Percentiles rank a stretch among this genome's conserved stretches.
These are phyloP conservation scores for Orchesellides sinensis DNA, from an alignment of 2,888 invertebrate species.

Conservation along the genomic window DNA sequence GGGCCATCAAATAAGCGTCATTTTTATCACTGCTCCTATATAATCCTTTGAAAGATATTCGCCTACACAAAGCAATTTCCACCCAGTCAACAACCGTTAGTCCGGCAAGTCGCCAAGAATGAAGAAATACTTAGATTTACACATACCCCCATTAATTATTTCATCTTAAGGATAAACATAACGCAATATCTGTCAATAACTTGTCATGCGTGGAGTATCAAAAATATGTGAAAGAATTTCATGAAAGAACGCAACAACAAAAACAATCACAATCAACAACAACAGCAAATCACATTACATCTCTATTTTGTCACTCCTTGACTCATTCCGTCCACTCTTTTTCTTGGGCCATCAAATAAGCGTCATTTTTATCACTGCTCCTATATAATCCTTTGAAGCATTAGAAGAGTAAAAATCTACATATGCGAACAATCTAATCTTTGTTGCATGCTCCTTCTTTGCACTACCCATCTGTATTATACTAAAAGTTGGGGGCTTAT, in stretches of 20 bases:
- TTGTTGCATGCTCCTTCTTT: conserved; percentile 36
- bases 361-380: not conserved
- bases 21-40: not conserved
- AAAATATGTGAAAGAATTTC: no score
- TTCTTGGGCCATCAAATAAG: no score
- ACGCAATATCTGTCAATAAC: no score
- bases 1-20: no score
- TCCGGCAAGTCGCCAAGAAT: conserved; percentile 55
- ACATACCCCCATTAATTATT: no score
- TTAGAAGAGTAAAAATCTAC: not conserved
- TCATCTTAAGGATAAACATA: no score
- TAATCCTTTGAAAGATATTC: no score
- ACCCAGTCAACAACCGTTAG: conserved; percentile 54
- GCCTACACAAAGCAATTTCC: not conserved
- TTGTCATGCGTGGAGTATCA: no score
- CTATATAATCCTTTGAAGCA: not conserved
- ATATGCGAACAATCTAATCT: conserved; percentile 8
- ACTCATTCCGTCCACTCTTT: no score
- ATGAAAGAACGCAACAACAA: conserved; percentile 7
- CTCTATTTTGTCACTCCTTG: not conserved
- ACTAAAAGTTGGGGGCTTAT: not conserved
- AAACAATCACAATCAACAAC: not conserved
- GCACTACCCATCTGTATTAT: not conserved
- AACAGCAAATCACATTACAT: not conserved
- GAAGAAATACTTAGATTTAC: no score